phyloP scores from a whole-genome alignment of 2,888 invertebrate genomes.

The Ferrisia virgata region DNA sequence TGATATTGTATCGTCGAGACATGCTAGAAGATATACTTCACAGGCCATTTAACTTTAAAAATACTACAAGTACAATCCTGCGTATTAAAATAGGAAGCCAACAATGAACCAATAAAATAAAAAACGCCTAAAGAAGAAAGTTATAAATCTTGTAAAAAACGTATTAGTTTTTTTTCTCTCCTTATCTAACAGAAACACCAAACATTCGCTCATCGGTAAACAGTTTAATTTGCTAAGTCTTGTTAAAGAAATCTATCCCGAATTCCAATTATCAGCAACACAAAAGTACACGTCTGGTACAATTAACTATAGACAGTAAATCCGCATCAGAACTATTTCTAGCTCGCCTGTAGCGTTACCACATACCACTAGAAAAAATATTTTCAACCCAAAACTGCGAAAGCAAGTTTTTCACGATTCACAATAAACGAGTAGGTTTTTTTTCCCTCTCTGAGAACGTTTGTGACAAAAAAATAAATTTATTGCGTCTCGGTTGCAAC shows the following conservation, averaged over 20 bases:
- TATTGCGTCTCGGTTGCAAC: background rate
- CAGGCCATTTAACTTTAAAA: slow-evolving; percentile 30
- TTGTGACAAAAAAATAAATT: background rate
- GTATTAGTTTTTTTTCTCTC: slow-evolving; percentile 30
- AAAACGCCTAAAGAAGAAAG: slow-evolving; percentile 23
- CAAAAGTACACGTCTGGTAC: background rate
- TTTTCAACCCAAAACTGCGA: background rate
- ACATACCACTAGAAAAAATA: background rate
- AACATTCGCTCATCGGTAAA: slow-evolving; percentile 16
- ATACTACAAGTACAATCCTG: slow-evolving; percentile 16
- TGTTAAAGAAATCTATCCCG: background rate
- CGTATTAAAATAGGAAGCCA: slow-evolving; percentile 28
- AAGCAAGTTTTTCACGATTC: background rate
- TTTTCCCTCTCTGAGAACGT: background rate
- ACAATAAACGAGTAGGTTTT: background rate
- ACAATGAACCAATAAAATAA: slow-evolving; percentile 30
- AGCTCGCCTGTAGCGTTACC: background rate
- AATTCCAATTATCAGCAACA: background rate
- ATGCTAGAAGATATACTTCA: slow-evolving; percentile 20
- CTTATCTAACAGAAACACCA: slow-evolving; percentile 3
- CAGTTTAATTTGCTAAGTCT: background rate
- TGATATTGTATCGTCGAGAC: slow-evolving; percentile 28
- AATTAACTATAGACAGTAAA: slow-evolving; percentile 18
- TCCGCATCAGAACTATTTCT: background rate
- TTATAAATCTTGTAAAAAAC: slow-evolving; percentile 20